Percentiles rank a stretch among this genome's conserved stretches.
Evolutionary conservation across 2,797 vertebrate genomes (phyloP).

Genomic region (Notolabrus celidotus): DNA sequence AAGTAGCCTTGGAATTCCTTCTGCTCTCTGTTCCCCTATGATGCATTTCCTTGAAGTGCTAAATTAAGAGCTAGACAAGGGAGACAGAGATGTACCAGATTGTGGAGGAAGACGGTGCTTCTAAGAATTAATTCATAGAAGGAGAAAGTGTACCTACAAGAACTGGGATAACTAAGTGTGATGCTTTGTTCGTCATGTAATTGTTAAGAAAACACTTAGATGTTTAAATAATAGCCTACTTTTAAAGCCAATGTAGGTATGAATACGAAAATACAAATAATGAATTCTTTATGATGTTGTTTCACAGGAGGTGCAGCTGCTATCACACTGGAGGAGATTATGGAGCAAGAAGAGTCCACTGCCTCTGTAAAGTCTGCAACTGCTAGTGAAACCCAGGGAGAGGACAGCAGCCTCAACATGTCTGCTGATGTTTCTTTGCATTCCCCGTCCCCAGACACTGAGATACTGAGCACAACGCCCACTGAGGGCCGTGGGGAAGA

Average conservation of each 20-base stretch:
- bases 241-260: too few species aligned
- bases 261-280: too few species aligned
- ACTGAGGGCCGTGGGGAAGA: conserved; percentile 81
- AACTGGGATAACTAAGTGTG: conserved; percentile 16
- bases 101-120: too few species aligned
- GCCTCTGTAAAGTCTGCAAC: conserved; percentile 60
- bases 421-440: conserved; percentile 78
- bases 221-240: too few species aligned
- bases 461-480: conserved; percentile 64
- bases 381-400: conserved; percentile 68
- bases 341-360: conserved; percentile 90
- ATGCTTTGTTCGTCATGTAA: neutral
- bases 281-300: neutral
- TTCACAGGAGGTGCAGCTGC: conserved; percentile 77
- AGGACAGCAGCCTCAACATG: conserved; percentile 69
- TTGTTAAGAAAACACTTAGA: too few species aligned
- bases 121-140: too few species aligned
- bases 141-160: neutral
- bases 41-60: conserved; percentile 59
- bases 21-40: conserved; percentile 61
- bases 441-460: conserved; percentile 73
- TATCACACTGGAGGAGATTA: conserved; percentile 89
- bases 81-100: conserved; percentile 36
- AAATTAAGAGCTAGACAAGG: conserved; percentile 51
- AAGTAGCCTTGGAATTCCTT: conserved; percentile 70